Base-by-base conservation (phyloP, 1,140 invertebrate genomes). In the Sipha flava region DNA sequence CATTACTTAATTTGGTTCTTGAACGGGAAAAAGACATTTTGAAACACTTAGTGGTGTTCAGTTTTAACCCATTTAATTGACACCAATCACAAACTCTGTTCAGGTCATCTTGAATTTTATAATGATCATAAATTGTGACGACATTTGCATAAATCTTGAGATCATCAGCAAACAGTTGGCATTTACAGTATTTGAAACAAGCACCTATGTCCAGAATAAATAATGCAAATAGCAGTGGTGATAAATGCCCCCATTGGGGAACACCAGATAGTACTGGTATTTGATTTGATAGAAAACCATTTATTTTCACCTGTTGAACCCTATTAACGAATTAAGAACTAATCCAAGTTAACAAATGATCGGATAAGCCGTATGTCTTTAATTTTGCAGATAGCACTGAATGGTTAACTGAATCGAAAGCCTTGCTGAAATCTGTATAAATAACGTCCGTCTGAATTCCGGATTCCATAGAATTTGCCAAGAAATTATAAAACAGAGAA, bases 401-500 rank as follows among this genome's bases (percentile, higher is more conserved):
- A n/a, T n/a, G n/a, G n/a, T n/a, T n/a, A n/a, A n/a, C n/a, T n/a
- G n/a, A n/a, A n/a, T n/a, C n/a, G n/a, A n/a, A n/a, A n/a, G n/a
- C n/a, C n/a, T n/a, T n/a, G n/a, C n/a, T n/a, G n/a, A n/a, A n/a
- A n/a, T n/a, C 84, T 3, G 80, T 82, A 21, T 83, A 82, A 23
- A 82, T 82, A 34, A 80, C 73, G 72, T 82, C 82, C 21, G 82
- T 77, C 52, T 84, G 47, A 52, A 81, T 23, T 52, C n/a, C 37
- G 81, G 81, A 37, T 47, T 62, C 29, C 54, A 72, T 1, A 83
- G 1, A 16, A 34, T 26, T 10, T 52, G 16, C 47, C 47, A 52
- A 52, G 47, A 52, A 52, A 52, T 52, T 52, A 52, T 52, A 52
- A 52, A 52, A 52, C 47, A 52, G 16, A 52, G 47, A 52, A 52